Conservation (phyloP, 2,888 invertebrate species). For the Luffia ferchaultella region DNA sequence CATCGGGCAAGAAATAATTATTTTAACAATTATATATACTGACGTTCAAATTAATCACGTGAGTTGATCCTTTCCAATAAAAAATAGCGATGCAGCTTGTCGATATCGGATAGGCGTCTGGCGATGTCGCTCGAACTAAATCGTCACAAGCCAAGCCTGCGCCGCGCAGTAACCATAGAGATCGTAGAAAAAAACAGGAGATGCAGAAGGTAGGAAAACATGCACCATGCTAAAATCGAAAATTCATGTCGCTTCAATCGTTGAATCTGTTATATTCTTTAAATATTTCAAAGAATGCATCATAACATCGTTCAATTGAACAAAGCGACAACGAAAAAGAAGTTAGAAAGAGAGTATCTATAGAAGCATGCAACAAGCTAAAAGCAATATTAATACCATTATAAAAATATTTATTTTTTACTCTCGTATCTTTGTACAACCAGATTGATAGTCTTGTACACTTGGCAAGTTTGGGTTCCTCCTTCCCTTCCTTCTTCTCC, state of each 20-base stretch:
- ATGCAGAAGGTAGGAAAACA: constrained; percentile 50
- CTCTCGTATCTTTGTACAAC: too few relatives aligned
- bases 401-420: too few relatives aligned
- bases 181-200: constrained; percentile 57
- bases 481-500: too few relatives aligned
- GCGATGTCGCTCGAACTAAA: constrained; percentile 48
- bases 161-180: constrained; percentile 68
- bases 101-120: constrained; percentile 25
- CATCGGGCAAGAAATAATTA: constrained; percentile 33
- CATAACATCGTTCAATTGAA: constrained; percentile 22
- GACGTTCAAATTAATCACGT: not conserved
- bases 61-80: constrained; percentile 21
- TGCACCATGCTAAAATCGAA: constrained; percentile 48
- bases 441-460: too few relatives aligned
- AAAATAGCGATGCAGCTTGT: constrained; percentile 38
- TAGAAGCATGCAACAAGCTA: constrained; percentile 48
- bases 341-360: constrained; percentile 32
- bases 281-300: not conserved
- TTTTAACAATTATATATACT: not conserved
- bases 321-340: constrained; percentile 25
- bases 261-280: constrained; percentile 18
- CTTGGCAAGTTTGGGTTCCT: too few relatives aligned
- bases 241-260: constrained; percentile 34
- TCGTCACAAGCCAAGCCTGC: constrained; percentile 57
- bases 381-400: not conserved